Conservation (phyloP, 2,888 invertebrate species). For the Proisotoma minuta region DNA sequence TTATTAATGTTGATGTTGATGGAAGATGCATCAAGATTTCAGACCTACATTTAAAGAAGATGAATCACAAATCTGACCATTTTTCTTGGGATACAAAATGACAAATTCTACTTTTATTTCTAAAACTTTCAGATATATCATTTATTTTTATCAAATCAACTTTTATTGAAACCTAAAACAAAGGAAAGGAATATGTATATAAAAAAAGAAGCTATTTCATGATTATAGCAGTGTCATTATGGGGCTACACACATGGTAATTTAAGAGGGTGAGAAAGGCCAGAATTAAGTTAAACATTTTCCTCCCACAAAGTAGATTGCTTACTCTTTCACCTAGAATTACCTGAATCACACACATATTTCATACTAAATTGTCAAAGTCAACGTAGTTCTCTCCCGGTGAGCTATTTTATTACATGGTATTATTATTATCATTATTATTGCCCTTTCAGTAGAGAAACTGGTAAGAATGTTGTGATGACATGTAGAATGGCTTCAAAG, state of each 20-base stretch:
- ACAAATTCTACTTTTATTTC: too few relatives aligned
- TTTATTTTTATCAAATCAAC: too few relatives aligned
- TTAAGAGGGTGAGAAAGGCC: constrained; percentile 15
- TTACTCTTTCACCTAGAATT: neutral
- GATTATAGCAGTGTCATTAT: too few relatives aligned
- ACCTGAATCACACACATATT: constrained; percentile 1
- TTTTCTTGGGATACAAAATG: too few relatives aligned
- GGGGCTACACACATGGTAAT: too few relatives aligned
- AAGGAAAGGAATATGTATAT: too few relatives aligned
- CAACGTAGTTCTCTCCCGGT: constrained; percentile 6
- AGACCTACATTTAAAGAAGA: neutral
- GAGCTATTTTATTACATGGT: constrained; percentile 8
- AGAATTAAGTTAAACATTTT: neutral
- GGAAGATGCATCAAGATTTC: neutral
- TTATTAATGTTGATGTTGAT: constrained; percentile 14
- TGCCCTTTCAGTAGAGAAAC: neutral
- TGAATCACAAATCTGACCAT: neutral
- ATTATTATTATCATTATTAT: constrained; percentile 9
- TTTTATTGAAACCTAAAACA: too few relatives aligned
- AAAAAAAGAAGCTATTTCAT: too few relatives aligned
- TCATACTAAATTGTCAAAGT: constrained; percentile 11
- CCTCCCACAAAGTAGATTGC: neutral
- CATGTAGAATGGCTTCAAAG: neutral
- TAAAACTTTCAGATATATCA: too few relatives aligned
- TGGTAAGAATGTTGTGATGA: constrained; percentile 2